A percentile compares a stretch with the other conserved stretches of the same genome.
These are phyloP conservation scores for Drosophila oshimai DNA, from an alignment of 1,140 invertebrate genomes.

Conservation along the genomic window DNA sequence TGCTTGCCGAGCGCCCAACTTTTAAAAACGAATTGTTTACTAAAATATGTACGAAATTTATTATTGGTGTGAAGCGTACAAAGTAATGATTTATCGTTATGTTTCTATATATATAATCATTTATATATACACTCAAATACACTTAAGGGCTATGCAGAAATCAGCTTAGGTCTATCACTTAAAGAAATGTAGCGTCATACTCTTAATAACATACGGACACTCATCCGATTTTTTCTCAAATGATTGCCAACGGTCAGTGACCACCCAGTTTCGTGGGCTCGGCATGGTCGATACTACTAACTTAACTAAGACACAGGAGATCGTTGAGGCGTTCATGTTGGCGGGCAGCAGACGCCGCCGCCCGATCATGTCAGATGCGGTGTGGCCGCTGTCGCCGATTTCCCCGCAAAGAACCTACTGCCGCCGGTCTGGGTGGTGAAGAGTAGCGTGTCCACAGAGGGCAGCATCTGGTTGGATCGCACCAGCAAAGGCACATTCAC, in stretches of 20 bases:
- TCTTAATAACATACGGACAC: slow-evolving; percentile 55
- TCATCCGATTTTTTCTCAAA: slow-evolving; percentile 34
- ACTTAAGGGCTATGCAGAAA: slow-evolving; percentile 59
- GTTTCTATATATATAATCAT: slow-evolving; percentile 29
- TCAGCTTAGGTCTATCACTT: slow-evolving; percentile 57
- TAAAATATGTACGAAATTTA: slow-evolving; percentile 70
- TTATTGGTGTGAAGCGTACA: slow-evolving; percentile 71
- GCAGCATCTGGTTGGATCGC: slow-evolving; percentile 72
- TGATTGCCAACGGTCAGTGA: slow-evolving; percentile 57
- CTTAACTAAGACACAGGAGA: slow-evolving; percentile 79
- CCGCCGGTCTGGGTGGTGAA: slow-evolving; percentile 68
- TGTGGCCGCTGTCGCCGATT: slow-evolving; percentile 38
- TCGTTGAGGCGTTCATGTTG: slow-evolving; percentile 68
- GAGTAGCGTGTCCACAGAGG: slow-evolving; percentile 74
- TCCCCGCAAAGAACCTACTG: slow-evolving; percentile 65
- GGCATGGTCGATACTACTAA: slow-evolving; percentile 50
- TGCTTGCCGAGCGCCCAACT: not conserved
- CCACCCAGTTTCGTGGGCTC: not conserved
- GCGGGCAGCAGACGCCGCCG: slow-evolving; percentile 26
- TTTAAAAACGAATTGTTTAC: slow-evolving; percentile 6
- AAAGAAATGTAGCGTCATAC: slow-evolving; percentile 72
- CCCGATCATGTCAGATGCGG: slow-evolving; percentile 69
- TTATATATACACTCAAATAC: slow-evolving; percentile 43
- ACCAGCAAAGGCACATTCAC: slow-evolving; percentile 67
- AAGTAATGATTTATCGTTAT: slow-evolving; percentile 49